phyloP scores from a whole-genome alignment of 2,113 vertebrate species.

The Brachyhypopomus gauderio region DNA sequence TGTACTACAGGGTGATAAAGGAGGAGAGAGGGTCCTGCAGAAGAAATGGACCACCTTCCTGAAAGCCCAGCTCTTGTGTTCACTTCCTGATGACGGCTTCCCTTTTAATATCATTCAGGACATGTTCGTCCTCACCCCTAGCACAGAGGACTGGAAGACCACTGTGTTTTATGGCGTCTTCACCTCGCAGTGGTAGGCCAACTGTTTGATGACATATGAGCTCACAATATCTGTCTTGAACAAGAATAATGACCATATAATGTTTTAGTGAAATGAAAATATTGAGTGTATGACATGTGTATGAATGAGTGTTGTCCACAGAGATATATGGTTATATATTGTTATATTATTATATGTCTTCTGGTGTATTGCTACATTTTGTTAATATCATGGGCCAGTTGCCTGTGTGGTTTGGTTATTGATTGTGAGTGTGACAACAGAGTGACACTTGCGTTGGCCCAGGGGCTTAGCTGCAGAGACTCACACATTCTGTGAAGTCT shows the following conservation, averaged over 20 bases:
- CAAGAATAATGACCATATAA: neutral
- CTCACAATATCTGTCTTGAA: neutral
- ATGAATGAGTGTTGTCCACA: no score
- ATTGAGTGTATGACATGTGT: no score
- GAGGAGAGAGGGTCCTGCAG: slow-evolving; percentile 93
- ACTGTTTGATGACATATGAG: neutral
- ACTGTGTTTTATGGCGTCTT: slow-evolving; percentile 93
- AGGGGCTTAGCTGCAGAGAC: neutral
- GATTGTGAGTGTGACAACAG: slow-evolving; percentile 37
- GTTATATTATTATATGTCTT: neutral
- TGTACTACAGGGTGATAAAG: slow-evolving; percentile 83
- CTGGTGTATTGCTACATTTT: neutral
- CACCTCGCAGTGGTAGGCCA: slow-evolving; percentile 91
- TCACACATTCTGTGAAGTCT: slow-evolving; percentile 16
- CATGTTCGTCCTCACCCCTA: slow-evolving; percentile 87
- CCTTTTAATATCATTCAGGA: slow-evolving; percentile 96
- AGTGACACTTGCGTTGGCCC: neutral
- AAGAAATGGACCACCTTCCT: slow-evolving; percentile 96
- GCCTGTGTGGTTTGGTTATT: slow-evolving; percentile 31
- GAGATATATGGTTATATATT: no score
- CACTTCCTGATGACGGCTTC: slow-evolving; percentile 87
- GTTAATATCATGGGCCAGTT: neutral
- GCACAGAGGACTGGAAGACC: slow-evolving; percentile 78
- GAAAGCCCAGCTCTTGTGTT: slow-evolving; percentile 92
- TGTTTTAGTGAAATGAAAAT: neutral